Conservation (phyloP, 2,113 vertebrate species). For the Alexandromys fortis region DNA sequence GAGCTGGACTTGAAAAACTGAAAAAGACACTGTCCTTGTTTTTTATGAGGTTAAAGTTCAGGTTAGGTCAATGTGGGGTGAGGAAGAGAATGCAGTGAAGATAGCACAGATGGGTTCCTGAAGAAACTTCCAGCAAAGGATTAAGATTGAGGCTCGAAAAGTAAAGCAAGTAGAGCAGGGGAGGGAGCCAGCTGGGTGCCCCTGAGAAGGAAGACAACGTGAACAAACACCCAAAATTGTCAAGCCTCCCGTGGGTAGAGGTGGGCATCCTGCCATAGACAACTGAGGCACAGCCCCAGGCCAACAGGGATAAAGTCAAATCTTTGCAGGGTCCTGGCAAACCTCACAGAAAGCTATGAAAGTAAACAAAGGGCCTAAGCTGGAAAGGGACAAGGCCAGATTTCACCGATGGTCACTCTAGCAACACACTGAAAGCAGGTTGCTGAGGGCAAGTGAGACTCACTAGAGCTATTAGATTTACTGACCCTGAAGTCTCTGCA, state of each 20-base stretch:
- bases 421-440: background rate
- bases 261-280: rapidly evolving
- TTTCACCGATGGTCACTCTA: background rate
- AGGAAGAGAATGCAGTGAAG: slow-evolving; percentile 1
- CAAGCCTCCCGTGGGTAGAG: background rate
- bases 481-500: background rate
- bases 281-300: background rate
- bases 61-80: background rate
- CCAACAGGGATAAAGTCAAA: background rate
- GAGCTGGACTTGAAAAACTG: background rate
- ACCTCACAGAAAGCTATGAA: background rate
- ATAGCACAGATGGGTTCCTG: background rate
- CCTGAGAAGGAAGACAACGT: background rate
- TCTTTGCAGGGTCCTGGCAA: background rate
- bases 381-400: background rate
- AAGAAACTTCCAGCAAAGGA: background rate
- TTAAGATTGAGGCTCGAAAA: background rate
- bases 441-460: background rate
- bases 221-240: background rate
- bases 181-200: background rate
- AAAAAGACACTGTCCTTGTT: background rate
- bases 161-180: background rate
- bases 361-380: background rate
- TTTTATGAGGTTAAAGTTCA: background rate
- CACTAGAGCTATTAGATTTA: background rate